phyloP scores from a whole-genome alignment of 2,888 invertebrate species.

The Herminia tarsipennalis region DNA sequence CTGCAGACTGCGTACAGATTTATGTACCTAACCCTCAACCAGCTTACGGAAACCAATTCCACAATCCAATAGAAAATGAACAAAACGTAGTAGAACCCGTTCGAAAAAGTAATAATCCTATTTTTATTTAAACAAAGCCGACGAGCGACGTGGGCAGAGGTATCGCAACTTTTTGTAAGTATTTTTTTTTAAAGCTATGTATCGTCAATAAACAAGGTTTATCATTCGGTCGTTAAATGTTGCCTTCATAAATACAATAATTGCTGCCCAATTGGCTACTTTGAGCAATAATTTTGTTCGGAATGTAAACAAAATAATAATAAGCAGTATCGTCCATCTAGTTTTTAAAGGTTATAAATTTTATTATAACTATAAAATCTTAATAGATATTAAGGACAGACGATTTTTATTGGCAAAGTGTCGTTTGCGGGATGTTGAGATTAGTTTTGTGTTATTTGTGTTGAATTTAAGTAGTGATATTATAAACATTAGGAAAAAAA shows the following conservation, averaged over 20 bases:
- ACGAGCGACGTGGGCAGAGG: constrained; percentile 1
- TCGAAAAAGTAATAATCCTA: neutral
- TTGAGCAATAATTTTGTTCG: constrained; percentile 11
- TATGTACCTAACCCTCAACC: too few species aligned
- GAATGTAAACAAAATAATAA: constrained; percentile 27
- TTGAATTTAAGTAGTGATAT: too few species aligned
- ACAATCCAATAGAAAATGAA: neutral
- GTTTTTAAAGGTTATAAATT: constrained; percentile 23
- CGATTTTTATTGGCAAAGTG: constrained; percentile 10
- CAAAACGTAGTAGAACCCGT: neutral
- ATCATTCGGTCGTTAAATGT: constrained; percentile 19
- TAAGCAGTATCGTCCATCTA: constrained; percentile 8
- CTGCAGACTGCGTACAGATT: too few species aligned
- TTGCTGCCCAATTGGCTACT: too few species aligned
- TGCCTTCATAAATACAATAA: too few species aligned
- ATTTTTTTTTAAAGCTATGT: constrained; percentile 1
- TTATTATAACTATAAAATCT: constrained; percentile 14
- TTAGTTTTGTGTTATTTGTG: neutral
- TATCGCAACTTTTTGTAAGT: too few species aligned
- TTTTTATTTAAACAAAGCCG: neutral
- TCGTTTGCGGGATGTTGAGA: constrained; percentile 12
- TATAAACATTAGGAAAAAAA: neutral
- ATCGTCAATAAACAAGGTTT: constrained; percentile 22
- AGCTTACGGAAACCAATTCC: too few species aligned
- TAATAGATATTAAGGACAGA: constrained; percentile 9